Evolutionary conservation across 2,888 invertebrate genomes (phyloP), one percentile per base, ranked within the genome.

Genomic region (Synanthedon andrenaeformis): DNA sequence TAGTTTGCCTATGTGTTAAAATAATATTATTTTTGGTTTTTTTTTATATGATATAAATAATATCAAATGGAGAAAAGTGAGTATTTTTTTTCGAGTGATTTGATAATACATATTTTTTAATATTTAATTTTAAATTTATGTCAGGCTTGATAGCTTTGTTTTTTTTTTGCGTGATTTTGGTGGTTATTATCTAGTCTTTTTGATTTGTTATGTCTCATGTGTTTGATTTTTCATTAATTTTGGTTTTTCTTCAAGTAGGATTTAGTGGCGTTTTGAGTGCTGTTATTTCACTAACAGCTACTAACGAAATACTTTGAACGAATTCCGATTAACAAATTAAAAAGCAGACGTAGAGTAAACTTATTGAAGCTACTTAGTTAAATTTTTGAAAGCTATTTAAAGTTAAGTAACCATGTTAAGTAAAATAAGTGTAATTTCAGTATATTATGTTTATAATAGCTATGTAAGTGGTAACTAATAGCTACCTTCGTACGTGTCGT

Each of bases 241-340:
- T 62, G 55, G 55, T 49, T 57, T 53, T 13, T 65, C 58, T 35
- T 35, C 35, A 35, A 35, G 35, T 35, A 35, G 8, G 35, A 35
- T 13, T 65, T 69, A 64, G 63, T 41, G 19, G 49, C 55, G 14
- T 67, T 72, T 72, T 77, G 82, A 75, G 82, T 86, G 84, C 82
- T 87, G 85, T 86, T 86, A 83, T 77, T 70, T 68, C 70, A 85
- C 84, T 88, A 87, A 86, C 86, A 81, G 85, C 83, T 88, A 88
- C 88, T 88, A 88, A 88, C 88, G 62, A 60, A 55, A 54, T 76
- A 82, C 82, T 87, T 81, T 87, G 80, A 82, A 87, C 63, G 84
- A 73, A 72, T 72, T 72, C 45, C 10, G 35, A 35, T 35, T 10
- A 10, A 67, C 53, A 41, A 35, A 54, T 35, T 48, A 8, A 13